phyloP scores from a whole-genome alignment of 2,888 invertebrate genomes.

The Troides aeacus region DNA sequence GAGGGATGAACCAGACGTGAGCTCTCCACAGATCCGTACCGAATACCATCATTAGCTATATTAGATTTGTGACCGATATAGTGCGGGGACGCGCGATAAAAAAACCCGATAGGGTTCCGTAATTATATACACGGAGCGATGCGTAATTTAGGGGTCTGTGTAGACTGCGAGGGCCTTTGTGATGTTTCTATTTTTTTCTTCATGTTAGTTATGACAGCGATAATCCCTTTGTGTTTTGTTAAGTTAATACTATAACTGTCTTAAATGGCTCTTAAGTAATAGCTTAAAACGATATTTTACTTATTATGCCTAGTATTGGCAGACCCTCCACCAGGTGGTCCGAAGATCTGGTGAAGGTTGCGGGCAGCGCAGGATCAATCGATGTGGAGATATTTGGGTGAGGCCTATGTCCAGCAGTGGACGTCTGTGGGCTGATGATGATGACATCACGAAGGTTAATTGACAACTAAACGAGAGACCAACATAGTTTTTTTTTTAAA shows the following conservation, averaged over 20 bases:
- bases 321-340: too few relatives aligned
- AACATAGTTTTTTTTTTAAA: neutral
- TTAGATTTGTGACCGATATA: conserved; percentile 69
- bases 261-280: neutral
- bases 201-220: conserved; percentile 45
- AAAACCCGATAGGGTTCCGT: conserved; percentile 56
- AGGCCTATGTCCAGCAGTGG: too few relatives aligned
- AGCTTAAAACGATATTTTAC: neutral
- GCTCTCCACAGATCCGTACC: conserved; percentile 53
- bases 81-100: conserved; percentile 48
- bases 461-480: neutral
- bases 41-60: conserved; percentile 68
- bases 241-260: conserved; percentile 11
- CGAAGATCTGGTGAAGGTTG: too few relatives aligned
- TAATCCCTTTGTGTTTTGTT: conserved; percentile 27
- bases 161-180: conserved; percentile 45
- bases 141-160: conserved; percentile 63
- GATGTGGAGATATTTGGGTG: too few relatives aligned
- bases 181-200: conserved; percentile 41
- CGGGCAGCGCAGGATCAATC: too few relatives aligned
- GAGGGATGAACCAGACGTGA: conserved; percentile 44
- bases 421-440: too few relatives aligned
- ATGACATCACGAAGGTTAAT: neutral
- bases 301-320: too few relatives aligned
- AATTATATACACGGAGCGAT: conserved; percentile 54